These are phyloP conservation scores for Carcharodon carcharias DNA, from an alignment of 2,797 vertebrate species.

Conservation along the genomic window DNA sequence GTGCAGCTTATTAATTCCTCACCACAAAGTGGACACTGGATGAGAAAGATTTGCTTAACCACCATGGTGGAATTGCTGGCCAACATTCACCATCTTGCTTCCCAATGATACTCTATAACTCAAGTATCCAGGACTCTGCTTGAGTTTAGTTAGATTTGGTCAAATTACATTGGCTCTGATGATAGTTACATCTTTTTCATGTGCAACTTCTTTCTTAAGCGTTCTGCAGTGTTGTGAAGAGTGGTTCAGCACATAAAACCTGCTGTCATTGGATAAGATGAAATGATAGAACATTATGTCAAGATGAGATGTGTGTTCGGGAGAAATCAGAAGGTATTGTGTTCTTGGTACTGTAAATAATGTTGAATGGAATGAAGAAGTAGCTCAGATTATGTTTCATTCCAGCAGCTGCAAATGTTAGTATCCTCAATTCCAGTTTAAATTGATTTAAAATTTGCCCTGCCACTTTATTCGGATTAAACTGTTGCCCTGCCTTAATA, in stretches of 20 bases:
- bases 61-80: background rate
- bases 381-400: background rate
- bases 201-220: background rate
- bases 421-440: background rate
- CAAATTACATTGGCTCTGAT: background rate
- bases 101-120: background rate
- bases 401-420: background rate
- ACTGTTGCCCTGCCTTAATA: background rate
- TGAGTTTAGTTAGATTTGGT: background rate
- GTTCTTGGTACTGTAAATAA: background rate
- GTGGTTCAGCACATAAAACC: background rate
- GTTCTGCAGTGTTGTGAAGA: background rate
- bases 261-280: background rate
- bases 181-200: background rate
- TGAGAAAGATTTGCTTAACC: background rate
- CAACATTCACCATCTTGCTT: background rate
- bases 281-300: background rate
- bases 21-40: background rate
- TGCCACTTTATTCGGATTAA: background rate
- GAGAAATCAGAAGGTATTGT: background rate
- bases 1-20: background rate
- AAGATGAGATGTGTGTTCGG: background rate
- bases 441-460: background rate
- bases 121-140: background rate
- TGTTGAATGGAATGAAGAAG: background rate